These are phyloP conservation scores for Drosophila algonquin DNA, from an alignment of 2,888 invertebrate species.

Conservation along the genomic window DNA sequence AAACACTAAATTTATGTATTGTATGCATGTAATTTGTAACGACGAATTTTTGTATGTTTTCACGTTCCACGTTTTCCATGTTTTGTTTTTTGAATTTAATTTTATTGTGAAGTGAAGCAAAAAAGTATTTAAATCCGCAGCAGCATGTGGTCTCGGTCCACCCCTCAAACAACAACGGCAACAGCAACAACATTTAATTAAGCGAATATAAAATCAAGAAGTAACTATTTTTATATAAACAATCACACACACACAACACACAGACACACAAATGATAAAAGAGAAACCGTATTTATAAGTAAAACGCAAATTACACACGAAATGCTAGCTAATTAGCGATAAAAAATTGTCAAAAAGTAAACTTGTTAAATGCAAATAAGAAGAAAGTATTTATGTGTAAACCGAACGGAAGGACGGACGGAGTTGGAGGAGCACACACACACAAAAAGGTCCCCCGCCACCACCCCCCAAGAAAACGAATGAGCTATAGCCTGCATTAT, in stretches of 20 bases:
- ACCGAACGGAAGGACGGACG: neutral
- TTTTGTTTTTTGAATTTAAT: constrained; percentile 27
- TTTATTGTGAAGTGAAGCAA: constrained; percentile 18
- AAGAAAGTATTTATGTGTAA: constrained; percentile 11
- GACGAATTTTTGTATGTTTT: constrained; percentile 37
- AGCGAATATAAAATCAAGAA: constrained; percentile 55
- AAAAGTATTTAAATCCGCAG: constrained; percentile 61
- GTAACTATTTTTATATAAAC: constrained; percentile 72
- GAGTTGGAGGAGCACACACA: constrained; percentile 21
- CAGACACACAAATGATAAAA: constrained; percentile 33
- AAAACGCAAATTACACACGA: constrained; percentile 59
- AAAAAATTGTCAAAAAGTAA: constrained; percentile 46
- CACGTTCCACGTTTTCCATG: constrained; percentile 16
- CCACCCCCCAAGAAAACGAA: constrained; percentile 26
- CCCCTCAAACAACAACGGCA: constrained; percentile 42
- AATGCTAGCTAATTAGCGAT: constrained; percentile 46
- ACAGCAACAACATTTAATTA: constrained; percentile 78
- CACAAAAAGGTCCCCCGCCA: constrained; percentile 36
- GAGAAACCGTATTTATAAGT: constrained; percentile 56
- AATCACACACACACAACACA: constrained; percentile 9
- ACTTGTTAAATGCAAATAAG: constrained; percentile 66
- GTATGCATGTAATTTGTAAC: constrained; percentile 23
- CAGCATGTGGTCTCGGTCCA: constrained; percentile 55
- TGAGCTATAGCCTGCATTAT: constrained; percentile 61
- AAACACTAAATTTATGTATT: constrained; percentile 21